A percentile compares a stretch with the other conserved stretches of the same genome.
Conservation (phyloP, 2,113 vertebrate genomes). For the Zosterops pallidus region DNA sequence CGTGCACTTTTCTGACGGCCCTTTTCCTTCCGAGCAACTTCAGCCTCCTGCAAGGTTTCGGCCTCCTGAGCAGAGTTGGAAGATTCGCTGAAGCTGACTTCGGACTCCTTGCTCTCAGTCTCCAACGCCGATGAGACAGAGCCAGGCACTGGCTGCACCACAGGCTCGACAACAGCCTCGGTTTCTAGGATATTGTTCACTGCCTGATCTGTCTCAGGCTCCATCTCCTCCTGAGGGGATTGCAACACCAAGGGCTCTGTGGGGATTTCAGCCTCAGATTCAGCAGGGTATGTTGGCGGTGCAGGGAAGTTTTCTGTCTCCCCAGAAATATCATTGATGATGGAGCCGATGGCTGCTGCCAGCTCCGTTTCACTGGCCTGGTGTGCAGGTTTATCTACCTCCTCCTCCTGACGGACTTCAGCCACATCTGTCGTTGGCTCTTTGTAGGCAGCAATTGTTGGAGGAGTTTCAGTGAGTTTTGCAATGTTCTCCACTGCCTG, state of each 20-base stretch:
- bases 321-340: constrained; percentile 87
- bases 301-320: constrained; percentile 87
- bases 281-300: constrained; percentile 70
- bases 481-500: constrained; percentile 95
- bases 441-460: constrained; percentile 78
- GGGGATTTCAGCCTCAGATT: constrained; percentile 65
- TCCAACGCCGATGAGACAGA: not conserved
- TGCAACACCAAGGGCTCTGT: constrained; percentile 74
- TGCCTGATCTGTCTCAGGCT: constrained; percentile 82
- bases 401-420: constrained; percentile 77
- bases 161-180: constrained; percentile 36
- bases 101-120: constrained; percentile 73
- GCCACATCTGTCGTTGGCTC: constrained; percentile 74
- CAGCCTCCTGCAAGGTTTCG: constrained; percentile 64
- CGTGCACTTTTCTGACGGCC: constrained; percentile 80
- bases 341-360: constrained; percentile 96
- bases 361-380: constrained; percentile 94
- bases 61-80: constrained; percentile 67
- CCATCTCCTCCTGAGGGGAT: constrained; percentile 79
- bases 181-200: constrained; percentile 80
- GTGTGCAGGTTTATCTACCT: constrained; percentile 86
- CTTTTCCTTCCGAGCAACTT: constrained; percentile 83
- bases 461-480: constrained; percentile 85
- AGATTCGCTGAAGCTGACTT: constrained; percentile 65
- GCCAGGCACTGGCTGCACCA: constrained; percentile 7